These are phyloP conservation scores for Emberiza fucata DNA, from an alignment of 2,113 vertebrate species.

Conservation along the genomic window DNA sequence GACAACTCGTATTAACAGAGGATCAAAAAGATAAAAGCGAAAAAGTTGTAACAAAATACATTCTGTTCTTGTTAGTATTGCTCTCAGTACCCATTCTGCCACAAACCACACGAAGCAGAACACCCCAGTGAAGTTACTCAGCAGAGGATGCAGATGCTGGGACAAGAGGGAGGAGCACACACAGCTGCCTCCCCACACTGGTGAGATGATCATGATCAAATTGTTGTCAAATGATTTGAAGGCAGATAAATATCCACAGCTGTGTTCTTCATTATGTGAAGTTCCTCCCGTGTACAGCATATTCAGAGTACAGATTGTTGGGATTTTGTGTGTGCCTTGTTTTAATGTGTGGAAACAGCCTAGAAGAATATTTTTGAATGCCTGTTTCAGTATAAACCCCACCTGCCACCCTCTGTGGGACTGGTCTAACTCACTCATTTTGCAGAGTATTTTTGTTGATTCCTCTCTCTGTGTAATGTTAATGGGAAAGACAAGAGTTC, in stretches of 20 bases:
- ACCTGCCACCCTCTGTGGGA: neutral
- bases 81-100: neutral
- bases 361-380: neutral
- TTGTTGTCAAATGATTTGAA: neutral
- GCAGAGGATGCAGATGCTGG: neutral
- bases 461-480: neutral
- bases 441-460: neutral
- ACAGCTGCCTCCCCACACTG: neutral
- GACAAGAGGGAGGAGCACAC: neutral
- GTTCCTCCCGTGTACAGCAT: neutral
- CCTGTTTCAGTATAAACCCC: neutral
- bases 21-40: neutral
- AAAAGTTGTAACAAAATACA: neutral
- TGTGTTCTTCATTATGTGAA: neutral
- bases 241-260: neutral
- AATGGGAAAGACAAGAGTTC: neutral
- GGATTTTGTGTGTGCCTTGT: neutral
- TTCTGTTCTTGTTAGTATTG: neutral
- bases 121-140: neutral
- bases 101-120: neutral
- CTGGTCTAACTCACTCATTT: neutral
- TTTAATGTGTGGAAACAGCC: neutral
- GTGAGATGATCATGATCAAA: rapidly evolving
- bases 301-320: neutral
- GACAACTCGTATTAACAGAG: rapidly evolving